These are phyloP conservation scores for Chromoteleia sp. DNA, from an alignment of 2,888 invertebrate species.

Conservation along the genomic window DNA sequence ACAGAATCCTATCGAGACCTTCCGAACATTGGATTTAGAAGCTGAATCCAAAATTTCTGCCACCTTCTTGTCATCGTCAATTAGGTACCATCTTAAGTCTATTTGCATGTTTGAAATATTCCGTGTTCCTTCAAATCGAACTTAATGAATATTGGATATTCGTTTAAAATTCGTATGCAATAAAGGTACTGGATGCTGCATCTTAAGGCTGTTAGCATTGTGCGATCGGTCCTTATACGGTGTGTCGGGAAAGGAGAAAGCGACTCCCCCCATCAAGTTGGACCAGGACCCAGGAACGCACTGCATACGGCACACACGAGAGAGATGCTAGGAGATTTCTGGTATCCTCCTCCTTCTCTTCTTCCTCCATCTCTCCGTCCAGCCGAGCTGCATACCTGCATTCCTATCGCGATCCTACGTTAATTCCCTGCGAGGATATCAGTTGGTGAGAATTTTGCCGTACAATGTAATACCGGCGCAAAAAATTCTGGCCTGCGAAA, in stretches of 20 bases:
- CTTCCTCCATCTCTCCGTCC: slow-evolving; percentile 14
- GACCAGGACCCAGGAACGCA: slow-evolving; percentile 69
- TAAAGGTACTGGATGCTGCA: slow-evolving; percentile 48
- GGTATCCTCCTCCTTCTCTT: slow-evolving; percentile 50
- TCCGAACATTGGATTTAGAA: too few species aligned
- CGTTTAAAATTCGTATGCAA: slow-evolving; percentile 57
- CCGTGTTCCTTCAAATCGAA: slow-evolving; percentile 37
- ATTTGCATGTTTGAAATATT: slow-evolving; percentile 12
- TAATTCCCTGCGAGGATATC: slow-evolving; percentile 54
- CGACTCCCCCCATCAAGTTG: slow-evolving; percentile 54
- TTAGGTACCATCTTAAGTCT: background rate
- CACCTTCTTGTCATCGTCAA: background rate
- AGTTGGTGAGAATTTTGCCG: slow-evolving; percentile 57
- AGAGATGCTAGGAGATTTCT: slow-evolving; percentile 71
- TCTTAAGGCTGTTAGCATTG: slow-evolving; percentile 64
- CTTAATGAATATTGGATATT: slow-evolving; percentile 58
- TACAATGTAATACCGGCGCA: slow-evolving; percentile 42
- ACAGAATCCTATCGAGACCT: too few species aligned
- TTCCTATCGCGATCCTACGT: slow-evolving; percentile 64
- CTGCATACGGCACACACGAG: slow-evolving; percentile 69
- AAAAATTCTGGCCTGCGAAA: slow-evolving; percentile 33
- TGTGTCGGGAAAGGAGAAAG: slow-evolving; percentile 71
- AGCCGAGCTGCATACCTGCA: slow-evolving; percentile 56
- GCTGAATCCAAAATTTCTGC: background rate
- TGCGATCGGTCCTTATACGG: slow-evolving; percentile 73